Evolutionary conservation across 2,113 vertebrate species (phyloP), one percentile per base, ranked within the genome.

Genomic region (Lates calcarifer): DNA sequence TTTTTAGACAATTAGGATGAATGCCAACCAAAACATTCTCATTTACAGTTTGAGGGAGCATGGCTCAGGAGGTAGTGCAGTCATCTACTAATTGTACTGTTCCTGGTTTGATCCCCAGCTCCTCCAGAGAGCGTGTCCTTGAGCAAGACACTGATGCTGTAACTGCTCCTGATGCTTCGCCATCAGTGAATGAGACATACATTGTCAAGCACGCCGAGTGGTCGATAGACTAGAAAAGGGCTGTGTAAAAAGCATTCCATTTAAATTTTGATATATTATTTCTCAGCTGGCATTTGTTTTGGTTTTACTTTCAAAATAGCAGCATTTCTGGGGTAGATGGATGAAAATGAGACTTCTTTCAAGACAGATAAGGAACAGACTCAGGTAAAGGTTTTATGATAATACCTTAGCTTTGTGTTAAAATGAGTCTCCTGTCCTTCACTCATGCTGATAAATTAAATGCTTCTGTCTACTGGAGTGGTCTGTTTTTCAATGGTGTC

Each of bases 351-450:
- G 20, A 49, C 10, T 37, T 67, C 33, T 15, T 53, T 53, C 4
- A 33, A 26, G 33, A 77, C 73, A 47, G 29, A 84, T 79, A 65
- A 43, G 26, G 20, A 41, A 57, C 47, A 65, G 26, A 65, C 43
- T 66, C 66, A 66, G 22, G 15, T 18, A 55, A 73, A 43, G 8
- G 13, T 35, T 61, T 79, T 69, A 77, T 63, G 45, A 69, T 74
- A 69, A 64, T 47, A 65, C 39, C 39, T 77, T 41, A 26, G 10
- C 51, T 65, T 58, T 67, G 60, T 70, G 55, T 72, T 56, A 18
- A 43, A 66, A 77, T 72, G 24, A 47, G 35, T 67, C 10, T 24
- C 28, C 39, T 66, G 60, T 56, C 53, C 55, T 77, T 85, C 65
- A 43, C n/a, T 60, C 11, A 13, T 43, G 12, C 33, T 60, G 57